These are phyloP conservation scores for Drosophila vallismaia DNA, from an alignment of 2,888 invertebrate species.

Conservation along the genomic window DNA sequence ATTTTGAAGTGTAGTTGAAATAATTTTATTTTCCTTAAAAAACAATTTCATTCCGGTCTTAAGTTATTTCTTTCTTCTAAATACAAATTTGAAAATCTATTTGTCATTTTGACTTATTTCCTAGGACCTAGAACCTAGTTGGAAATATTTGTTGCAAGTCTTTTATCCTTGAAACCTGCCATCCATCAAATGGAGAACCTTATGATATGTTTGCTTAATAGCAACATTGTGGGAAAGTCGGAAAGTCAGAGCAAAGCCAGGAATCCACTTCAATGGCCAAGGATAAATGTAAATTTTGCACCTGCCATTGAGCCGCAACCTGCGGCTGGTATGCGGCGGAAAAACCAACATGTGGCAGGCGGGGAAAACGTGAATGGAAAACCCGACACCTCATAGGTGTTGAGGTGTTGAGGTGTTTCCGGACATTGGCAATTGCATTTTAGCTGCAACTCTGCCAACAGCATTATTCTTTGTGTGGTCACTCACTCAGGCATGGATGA, in stretches of 20 bases:
- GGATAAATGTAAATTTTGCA: conserved; percentile 61
- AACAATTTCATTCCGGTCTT: background rate
- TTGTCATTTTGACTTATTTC: conserved; percentile 3
- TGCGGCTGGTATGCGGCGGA: conserved; percentile 18
- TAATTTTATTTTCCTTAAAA: no score
- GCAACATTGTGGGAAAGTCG: conserved; percentile 29
- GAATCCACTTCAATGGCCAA: conserved; percentile 36
- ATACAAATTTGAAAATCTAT: background rate
- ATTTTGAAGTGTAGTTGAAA: no score
- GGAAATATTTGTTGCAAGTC: background rate
- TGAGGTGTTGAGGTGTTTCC: background rate
- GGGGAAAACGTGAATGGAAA: conserved; percentile 18
- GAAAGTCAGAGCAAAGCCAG: conserved; percentile 29
- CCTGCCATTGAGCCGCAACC: conserved; percentile 46
- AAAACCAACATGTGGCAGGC: conserved; percentile 19
- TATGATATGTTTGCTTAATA: conserved; percentile 46
- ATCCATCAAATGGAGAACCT: conserved; percentile 47
- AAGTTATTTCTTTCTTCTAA: background rate
- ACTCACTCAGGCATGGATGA: conserved; percentile 32
- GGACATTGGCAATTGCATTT: conserved; percentile 21
- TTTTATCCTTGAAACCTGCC: conserved; percentile 6
- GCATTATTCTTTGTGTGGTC: conserved; percentile 31
- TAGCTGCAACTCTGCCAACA: conserved; percentile 34
- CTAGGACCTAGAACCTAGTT: background rate
- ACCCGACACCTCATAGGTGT: background rate